Percentiles rank a stretch among this genome's conserved stretches.
Conservation (phyloP, 2,113 vertebrate genomes). For the Mormyrus iriodes region DNA sequence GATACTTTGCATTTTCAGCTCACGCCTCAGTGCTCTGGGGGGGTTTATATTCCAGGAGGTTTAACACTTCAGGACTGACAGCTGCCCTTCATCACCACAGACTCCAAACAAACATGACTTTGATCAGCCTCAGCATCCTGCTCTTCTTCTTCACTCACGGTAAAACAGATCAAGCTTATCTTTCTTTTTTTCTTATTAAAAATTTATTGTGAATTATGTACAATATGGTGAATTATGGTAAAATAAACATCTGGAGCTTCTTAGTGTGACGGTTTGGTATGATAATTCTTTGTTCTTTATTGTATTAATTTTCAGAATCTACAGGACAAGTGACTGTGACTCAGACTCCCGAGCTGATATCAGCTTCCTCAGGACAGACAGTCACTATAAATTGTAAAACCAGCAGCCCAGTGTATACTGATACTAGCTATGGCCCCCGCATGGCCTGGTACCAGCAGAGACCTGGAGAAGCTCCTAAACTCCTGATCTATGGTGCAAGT, state of each 20-base stretch:
- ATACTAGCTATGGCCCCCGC: accelerated
- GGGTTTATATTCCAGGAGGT: slow-evolving; percentile 43
- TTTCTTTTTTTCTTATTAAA: too few relatives aligned
- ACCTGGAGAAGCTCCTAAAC: slow-evolving; percentile 42
- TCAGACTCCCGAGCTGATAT: slow-evolving; percentile 32
- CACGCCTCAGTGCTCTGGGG: slow-evolving; percentile 39
- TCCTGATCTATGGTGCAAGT: slow-evolving; percentile 15
- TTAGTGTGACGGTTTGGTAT: neutral
- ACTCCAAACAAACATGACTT: slow-evolving; percentile 38
- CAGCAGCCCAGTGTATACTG: neutral
- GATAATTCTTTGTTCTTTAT: neutral
- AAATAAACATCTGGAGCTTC: neutral
- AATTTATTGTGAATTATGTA: too few relatives aligned
- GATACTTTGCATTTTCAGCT: slow-evolving; percentile 39
- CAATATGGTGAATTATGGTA: too few relatives aligned
- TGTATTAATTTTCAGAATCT: neutral
- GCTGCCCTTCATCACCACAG: slow-evolving; percentile 33
- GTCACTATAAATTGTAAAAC: slow-evolving; percentile 32
- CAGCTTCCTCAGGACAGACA: slow-evolving; percentile 16
- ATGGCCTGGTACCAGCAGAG: slow-evolving; percentile 47
- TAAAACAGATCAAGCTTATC: neutral
- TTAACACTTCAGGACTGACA: slow-evolving; percentile 39
- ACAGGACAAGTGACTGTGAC: slow-evolving; percentile 44
- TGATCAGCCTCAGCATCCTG: neutral
- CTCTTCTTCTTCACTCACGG: neutral